Evolutionary conservation across 2,113 vertebrate species (phyloP).

Genomic region (Morone chrysops): DNA sequence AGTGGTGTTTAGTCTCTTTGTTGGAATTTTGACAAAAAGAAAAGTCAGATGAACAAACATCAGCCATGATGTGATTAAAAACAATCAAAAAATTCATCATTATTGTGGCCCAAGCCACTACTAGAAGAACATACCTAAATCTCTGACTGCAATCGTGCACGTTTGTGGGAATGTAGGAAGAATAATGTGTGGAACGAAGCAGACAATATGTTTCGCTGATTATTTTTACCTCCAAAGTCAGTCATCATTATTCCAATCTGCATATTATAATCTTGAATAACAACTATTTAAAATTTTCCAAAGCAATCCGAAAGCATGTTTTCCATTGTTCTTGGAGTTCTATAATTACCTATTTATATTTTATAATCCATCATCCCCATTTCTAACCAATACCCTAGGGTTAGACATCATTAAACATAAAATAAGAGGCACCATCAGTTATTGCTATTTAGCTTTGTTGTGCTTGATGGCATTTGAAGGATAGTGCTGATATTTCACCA

Average conservation of each 20-base stretch:
- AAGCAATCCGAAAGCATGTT: not conserved
- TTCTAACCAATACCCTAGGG: constrained; percentile 27
- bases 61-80: not conserved
- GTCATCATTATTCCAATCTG: not conserved
- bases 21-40: not conserved
- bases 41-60: not conserved
- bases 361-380: constrained; percentile 5
- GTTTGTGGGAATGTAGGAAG: not conserved
- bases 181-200: not conserved
- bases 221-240: not conserved
- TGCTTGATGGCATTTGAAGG: constrained; percentile 16
- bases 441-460: constrained; percentile 11
- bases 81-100: not conserved
- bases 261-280: not conserved
- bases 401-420: constrained; percentile 34
- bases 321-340: not conserved
- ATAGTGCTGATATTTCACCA: constrained; percentile 12
- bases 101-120: not conserved
- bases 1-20: not conserved
- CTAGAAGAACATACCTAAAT: too few species aligned
- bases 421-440: constrained; percentile 18
- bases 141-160: not conserved
- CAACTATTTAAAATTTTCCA: not conserved
- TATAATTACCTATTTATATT: constrained; percentile 16
- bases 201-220: not conserved